Percentiles rank a stretch among this genome's conserved stretches.
These are phyloP conservation scores for Microtus ochrogaster DNA, from an alignment of 2,113 vertebrate genomes.

Conservation along the genomic window DNA sequence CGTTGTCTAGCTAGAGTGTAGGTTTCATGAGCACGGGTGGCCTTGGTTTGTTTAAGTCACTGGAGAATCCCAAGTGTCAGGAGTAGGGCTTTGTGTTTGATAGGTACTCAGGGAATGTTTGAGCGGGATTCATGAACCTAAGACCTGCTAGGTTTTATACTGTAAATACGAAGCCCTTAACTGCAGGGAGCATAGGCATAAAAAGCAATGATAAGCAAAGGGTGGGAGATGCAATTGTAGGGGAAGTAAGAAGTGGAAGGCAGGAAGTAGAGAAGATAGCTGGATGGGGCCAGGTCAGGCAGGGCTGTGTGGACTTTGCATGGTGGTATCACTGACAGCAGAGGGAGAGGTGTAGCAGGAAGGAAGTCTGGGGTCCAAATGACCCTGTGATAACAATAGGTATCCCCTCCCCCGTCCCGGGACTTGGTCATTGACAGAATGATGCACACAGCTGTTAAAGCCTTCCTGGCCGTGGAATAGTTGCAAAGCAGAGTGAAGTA, in stretches of 20 bases:
- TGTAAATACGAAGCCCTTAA: not conserved
- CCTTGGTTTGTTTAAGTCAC: not conserved
- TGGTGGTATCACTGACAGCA: not conserved
- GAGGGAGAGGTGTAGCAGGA: not conserved
- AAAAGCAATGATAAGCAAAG: not conserved
- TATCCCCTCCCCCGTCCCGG: not conserved
- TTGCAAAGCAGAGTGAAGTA: not conserved
- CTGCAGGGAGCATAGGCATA: not conserved
- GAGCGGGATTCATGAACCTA: not conserved
- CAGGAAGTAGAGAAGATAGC: not conserved
- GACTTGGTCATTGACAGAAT: conserved; percentile 36
- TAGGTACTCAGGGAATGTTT: not conserved
- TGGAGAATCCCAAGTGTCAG: not conserved
- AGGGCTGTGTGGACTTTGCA: not conserved
- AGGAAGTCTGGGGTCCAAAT: not conserved
- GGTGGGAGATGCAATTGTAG: not conserved
- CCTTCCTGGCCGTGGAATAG: not conserved
- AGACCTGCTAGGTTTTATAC: not conserved
- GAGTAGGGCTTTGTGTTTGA: not conserved
- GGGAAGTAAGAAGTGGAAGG: not conserved
- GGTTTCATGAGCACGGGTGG: not conserved
- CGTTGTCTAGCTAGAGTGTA: not conserved
- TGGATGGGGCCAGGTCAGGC: not conserved
- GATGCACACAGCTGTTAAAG: conserved; percentile 7
- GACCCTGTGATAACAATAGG: not conserved